A percentile compares a stretch with the other conserved stretches of the same genome.
phyloP scores from a whole-genome alignment of 2,113 vertebrate genomes.

The Desmodus rotundus region DNA sequence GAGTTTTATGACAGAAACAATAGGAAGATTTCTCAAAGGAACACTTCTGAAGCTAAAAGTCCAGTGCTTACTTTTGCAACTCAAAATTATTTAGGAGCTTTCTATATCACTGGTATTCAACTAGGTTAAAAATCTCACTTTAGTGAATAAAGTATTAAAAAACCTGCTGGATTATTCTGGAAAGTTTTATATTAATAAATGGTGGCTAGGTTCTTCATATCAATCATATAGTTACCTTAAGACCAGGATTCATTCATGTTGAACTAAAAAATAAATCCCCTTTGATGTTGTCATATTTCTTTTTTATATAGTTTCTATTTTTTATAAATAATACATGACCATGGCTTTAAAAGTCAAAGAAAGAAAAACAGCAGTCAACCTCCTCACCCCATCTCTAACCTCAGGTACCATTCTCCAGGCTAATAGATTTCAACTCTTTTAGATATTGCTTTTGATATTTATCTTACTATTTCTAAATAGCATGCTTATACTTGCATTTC shows the following conservation, averaged over 20 bases:
- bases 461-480: background rate
- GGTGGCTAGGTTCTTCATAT: background rate
- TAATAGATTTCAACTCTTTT: background rate
- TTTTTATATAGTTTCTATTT: background rate
- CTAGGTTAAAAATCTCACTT: background rate
- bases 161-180: background rate
- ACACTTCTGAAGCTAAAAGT: background rate
- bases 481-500: background rate
- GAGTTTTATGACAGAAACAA: background rate
- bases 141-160: background rate
- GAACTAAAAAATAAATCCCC: slow-evolving; percentile 27
- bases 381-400: background rate
- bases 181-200: slow-evolving; percentile 25
- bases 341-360: slow-evolving; percentile 13
- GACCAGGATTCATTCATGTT: background rate
- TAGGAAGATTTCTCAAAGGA: background rate
- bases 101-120: background rate
- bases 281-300: slow-evolving; percentile 22
- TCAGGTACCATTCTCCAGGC: background rate
- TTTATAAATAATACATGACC: slow-evolving; percentile 45
- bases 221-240: slow-evolving; percentile 21
- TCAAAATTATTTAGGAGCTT: background rate
- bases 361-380: background rate
- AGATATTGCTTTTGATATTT: slow-evolving; percentile 1
- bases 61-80: background rate